Evolutionary conservation across 2,113 vertebrate species (phyloP), one percentile per base, ranked within the genome.

Genomic region (Notothenia coriiceps): DNA sequence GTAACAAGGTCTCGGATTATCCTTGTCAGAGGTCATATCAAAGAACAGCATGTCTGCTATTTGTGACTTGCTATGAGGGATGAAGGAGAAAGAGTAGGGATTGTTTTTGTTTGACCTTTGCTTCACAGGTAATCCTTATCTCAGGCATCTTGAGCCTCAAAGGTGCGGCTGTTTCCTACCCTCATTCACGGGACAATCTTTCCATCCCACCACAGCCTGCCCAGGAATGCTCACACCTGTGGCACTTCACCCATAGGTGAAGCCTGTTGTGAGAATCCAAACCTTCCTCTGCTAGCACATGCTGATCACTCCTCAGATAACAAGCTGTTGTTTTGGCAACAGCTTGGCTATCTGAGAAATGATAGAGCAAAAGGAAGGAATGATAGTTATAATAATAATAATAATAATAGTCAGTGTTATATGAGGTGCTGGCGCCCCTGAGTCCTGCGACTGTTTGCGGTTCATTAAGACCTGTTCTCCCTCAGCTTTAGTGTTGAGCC

Each of bases 301-400:
- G 83, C 87, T 75, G 89, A 94, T 94, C 79, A 59, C 75, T 77
- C 62, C 65, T 83, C 69, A 68, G 89, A 91, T 93, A 92, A 92
- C 83, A 80, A 83, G 85, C 64, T 80, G 86, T 80, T 93, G 91
- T 93, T 93, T 87, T 93, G 89, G 83, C 84, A 93, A 93, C 90
- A 93, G 77, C 44, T 74, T 72, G 70, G 76, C 70, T 70, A 83
- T 79, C 62, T 86, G 72, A 84, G 77, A 87, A 90, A 93, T 90
- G 80, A 88, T 72, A 90, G 91, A 84, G 86, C 83, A 62, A 85
- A 77, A 77, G 35, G 81, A 74, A 82, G 73, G 77, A 86, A 85
- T 85, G 81, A 90, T 86, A 74, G 79, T 87, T 65, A 77, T 84
- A 59, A 80, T 77, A 52, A 85, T 80, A 86, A 90, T 86, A 71